Evolutionary conservation across 37 sponge, comb jelly and placozoan species (phyloP).

Genomic region (Agelas oroides): DNA sequence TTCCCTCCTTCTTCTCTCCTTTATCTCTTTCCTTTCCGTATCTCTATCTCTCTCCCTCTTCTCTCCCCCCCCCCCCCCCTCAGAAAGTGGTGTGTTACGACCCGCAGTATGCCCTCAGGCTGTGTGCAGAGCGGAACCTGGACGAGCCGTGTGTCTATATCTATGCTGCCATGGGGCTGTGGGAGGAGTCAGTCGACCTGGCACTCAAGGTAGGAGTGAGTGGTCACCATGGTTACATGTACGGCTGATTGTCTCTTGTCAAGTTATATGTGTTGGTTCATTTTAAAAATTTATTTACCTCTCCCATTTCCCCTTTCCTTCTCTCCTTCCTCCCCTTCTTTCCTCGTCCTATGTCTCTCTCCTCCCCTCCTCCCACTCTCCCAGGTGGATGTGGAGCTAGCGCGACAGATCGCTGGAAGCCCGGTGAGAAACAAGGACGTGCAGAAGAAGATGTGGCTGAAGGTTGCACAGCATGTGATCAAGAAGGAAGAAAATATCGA

Average conservation of each 20-base stretch:
- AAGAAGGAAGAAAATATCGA: constrained; percentile 80
- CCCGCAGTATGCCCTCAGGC: constrained; percentile 93
- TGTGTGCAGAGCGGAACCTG: constrained; percentile 83
- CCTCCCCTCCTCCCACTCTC: no score
- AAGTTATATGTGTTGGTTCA: no score
- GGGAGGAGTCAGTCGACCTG: constrained; percentile 89
- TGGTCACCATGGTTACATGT: no score
- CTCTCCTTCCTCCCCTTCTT: no score
- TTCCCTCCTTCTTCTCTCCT: no score
- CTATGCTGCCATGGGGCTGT: constrained; percentile 90
- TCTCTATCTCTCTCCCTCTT: no score
- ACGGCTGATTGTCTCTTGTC: no score
- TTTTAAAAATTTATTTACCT: no score
- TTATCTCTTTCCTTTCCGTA: no score
- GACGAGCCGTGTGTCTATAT: constrained; percentile 89
- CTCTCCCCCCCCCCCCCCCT: neutral
- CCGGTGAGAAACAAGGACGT: constrained; percentile 59
- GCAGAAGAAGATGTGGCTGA: constrained; percentile 93
- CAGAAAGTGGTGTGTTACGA: constrained; percentile 60
- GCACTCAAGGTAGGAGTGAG: constrained; percentile 87
- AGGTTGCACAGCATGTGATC: constrained; percentile 90
- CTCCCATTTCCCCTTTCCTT: no score
- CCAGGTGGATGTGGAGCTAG: constrained; percentile 77
- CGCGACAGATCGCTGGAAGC: constrained; percentile 61
- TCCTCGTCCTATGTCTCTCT: no score